Evolutionary conservation across 2,888 invertebrate species (phyloP).

Genomic region (Lycocerus yunnanus): DNA sequence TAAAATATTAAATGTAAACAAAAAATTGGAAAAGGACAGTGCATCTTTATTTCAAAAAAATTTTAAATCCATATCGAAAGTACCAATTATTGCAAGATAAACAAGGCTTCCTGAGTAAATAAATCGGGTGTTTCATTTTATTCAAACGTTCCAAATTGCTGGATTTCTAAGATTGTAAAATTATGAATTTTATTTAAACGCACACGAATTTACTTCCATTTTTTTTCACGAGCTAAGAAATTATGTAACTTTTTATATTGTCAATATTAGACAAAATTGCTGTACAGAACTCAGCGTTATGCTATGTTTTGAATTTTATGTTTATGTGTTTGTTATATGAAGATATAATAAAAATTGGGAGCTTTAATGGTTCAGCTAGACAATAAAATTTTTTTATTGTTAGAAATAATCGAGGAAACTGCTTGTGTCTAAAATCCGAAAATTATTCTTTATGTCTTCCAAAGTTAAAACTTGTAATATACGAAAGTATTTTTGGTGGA

Average conservation of each 20-base stretch:
- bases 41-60: background rate
- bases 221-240: background rate
- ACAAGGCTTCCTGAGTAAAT: background rate
- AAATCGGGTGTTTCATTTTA: background rate
- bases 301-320: background rate
- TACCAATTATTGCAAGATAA: background rate
- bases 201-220: background rate
- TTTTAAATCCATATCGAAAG: background rate
- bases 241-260: background rate
- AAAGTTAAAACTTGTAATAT: background rate
- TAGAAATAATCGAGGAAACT: background rate
- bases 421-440: background rate
- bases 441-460: background rate
- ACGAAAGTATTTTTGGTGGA: background rate
- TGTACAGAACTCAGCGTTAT: background rate
- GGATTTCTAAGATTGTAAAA: background rate
- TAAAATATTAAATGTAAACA: background rate
- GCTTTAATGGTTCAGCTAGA: background rate
- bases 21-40: background rate
- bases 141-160: background rate
- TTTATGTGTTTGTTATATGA: background rate
- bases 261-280: background rate
- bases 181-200: background rate
- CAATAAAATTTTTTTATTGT: background rate
- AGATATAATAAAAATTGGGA: background rate